Percentiles rank a stretch among this genome's conserved stretches.
Evolutionary conservation across 2,113 vertebrate genomes (phyloP).

Genomic region (Rhinolophus sinicus): DNA sequence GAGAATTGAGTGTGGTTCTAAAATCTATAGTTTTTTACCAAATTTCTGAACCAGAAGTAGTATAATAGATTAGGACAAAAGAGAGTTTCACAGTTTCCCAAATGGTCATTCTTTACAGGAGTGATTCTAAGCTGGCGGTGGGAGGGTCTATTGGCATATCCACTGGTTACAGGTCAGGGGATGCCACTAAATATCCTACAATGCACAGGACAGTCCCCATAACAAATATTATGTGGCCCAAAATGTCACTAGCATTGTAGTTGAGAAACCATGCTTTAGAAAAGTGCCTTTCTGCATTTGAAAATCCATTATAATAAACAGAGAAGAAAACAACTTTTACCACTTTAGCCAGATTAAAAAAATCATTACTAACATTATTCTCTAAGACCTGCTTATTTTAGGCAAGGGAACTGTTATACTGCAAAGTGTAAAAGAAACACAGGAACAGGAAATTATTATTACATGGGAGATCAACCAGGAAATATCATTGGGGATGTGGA

Average conservation of each 20-base stretch:
- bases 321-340: neutral
- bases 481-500: neutral
- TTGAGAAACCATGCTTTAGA: neutral
- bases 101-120: neutral
- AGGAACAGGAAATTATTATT: neutral
- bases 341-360: neutral
- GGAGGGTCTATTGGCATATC: neutral
- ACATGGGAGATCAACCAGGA: slow-evolving; percentile 7
- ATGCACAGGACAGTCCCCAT: neutral
- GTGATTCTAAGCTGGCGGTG: neutral
- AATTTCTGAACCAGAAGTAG: neutral
- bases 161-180: neutral
- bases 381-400: neutral
- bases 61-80: neutral
- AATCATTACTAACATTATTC: neutral
- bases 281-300: neutral
- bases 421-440: neutral
- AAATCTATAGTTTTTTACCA: neutral
- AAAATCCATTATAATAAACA: neutral
- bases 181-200: neutral
- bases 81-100: neutral
- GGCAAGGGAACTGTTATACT: neutral
- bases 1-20: neutral
- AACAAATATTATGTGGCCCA: neutral
- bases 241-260: neutral